Evolutionary conservation across 2,888 invertebrate genomes (phyloP).

Genomic region (Heliconius ethilla): DNA sequence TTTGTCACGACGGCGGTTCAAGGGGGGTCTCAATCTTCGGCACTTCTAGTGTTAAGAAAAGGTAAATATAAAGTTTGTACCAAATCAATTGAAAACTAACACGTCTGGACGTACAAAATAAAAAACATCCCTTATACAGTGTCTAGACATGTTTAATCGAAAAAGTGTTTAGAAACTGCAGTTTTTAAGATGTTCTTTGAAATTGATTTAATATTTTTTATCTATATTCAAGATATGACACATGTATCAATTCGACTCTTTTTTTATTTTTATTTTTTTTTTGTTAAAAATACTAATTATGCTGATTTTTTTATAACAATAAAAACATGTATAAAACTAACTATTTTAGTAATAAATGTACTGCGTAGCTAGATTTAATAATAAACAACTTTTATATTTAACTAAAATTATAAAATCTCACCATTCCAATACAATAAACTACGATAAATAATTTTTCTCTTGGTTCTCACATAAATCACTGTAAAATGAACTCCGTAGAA

Average conservation of each 20-base stretch:
- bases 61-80: conserved; percentile 47
- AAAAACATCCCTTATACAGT: conserved; percentile 32
- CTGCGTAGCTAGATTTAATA: not conserved
- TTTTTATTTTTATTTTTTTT: too few species aligned
- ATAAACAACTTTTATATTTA: not conserved
- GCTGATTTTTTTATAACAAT: too few species aligned
- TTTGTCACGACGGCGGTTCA: too few species aligned
- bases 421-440: conserved; percentile 39
- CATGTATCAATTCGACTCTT: too few species aligned
- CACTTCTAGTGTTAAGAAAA: too few species aligned
- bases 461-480: conserved; percentile 45
- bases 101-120: conserved; percentile 40
- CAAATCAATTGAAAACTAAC: conserved; percentile 51
- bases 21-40: too few species aligned
- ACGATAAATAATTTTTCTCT: conserved; percentile 23
- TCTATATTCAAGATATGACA: too few species aligned
- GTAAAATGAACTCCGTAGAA: conserved; percentile 43
- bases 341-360: too few species aligned
- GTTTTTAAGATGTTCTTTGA: not conserved
- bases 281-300: too few species aligned
- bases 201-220: not conserved
- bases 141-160: conserved; percentile 37
- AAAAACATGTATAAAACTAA: too few species aligned
- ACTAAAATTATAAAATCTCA: conserved; percentile 24
- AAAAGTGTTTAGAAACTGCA: not conserved